Conservation (phyloP, 1,140 invertebrate genomes). For the Macrobrachium rosenbergii region DNA sequence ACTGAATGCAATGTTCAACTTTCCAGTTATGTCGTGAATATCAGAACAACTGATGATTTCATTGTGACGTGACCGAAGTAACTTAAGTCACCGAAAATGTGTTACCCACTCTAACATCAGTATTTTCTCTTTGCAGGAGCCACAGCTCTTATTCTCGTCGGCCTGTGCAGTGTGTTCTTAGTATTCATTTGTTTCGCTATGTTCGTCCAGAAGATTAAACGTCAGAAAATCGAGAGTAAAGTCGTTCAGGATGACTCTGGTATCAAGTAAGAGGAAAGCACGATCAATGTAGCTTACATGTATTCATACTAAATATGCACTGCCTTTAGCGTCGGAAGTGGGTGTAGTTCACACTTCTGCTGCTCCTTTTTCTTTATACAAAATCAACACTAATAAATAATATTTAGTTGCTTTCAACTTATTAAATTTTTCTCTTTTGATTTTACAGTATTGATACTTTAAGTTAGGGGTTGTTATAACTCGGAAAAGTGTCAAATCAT, state of each 20-base stretch:
- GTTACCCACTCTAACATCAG: too few species aligned
- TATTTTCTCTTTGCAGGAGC: slow-evolving; percentile 36
- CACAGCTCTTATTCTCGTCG: slow-evolving; percentile 57
- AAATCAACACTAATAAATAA: too few species aligned
- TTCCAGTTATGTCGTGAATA: too few species aligned
- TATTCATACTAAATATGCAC: not conserved
- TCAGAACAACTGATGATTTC: not conserved
- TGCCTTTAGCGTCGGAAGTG: not conserved
- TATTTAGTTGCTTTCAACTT: too few species aligned
- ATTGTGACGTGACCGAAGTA: not conserved
- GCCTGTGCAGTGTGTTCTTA: slow-evolving; percentile 49
- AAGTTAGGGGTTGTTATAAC: not conserved
- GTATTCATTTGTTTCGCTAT: slow-evolving; percentile 54
- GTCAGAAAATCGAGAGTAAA: slow-evolving; percentile 35
- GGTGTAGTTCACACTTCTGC: too few species aligned
- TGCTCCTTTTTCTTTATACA: too few species aligned
- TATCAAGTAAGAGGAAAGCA: slow-evolving; percentile 34
- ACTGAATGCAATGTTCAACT: too few species aligned
- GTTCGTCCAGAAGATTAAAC: slow-evolving; percentile 48
- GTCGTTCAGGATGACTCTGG: slow-evolving; percentile 30
- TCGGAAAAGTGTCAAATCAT: too few species aligned
- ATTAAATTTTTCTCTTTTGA: too few species aligned
- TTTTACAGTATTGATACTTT: not conserved
- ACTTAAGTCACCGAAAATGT: not conserved
- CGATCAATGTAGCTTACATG: not conserved